Evolutionary conservation across 2,113 vertebrate genomes (phyloP), one percentile per base, ranked within the genome.

Genomic region (Vulpes lagopus): DNA sequence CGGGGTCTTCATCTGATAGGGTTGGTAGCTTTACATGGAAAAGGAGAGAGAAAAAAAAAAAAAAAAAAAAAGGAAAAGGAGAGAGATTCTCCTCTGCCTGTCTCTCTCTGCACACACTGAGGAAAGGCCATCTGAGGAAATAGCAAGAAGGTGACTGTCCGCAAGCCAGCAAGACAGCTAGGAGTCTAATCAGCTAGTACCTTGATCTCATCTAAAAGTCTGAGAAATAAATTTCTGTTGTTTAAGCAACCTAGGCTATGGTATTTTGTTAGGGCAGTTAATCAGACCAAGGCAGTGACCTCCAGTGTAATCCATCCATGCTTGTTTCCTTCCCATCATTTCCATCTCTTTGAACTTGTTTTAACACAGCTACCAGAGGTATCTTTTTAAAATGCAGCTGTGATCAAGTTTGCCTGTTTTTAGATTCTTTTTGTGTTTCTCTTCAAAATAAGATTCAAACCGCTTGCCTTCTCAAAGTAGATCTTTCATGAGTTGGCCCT

Each of bases 381-480:
- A 43, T 25, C 30, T 85, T 93, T 86, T 95, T 90, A 90, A 74
- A 74, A 11, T 89, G 14, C 8, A 64, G 25, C 19, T 43, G 20
- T 81, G 81, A 20, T 82, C 22, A 20, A 23, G 17, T 55, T 88
- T 82, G 43, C 93, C 53, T 87, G 17, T 88, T 59, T 96, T 96
- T 57, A 86, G 87, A 81, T n/a, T 9, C 59, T 90, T 73, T 92
- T 16, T 89, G 23, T 90, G 23, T 67, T 85, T 93, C 65, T 62
- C 35, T 82, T 53, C 25, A 76, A 95, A 95, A 62, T 91, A 55
- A 60, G 76, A 91, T 87, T 87, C n/a, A 82, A 25, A 25, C 76
- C 38, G 14, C 22, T 19, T 84, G 10, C 78, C 83, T 83, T 92
- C 43, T 83, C 69, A 64, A 69, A 89, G 27, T 22, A 82, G 91